Evolutionary conservation across 2,113 vertebrate species (phyloP).

Genomic region (human): GRCh38 chr5:54078001-54078500

Average conservation of each 20-base stretch:
- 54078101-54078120: slow-evolving; percentile 56
- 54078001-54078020: slow-evolving; percentile 58
- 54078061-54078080: slow-evolving; percentile 42
- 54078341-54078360: not conserved
- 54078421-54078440: not conserved
- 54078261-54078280: not conserved
- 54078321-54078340: not conserved
- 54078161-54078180: not conserved
- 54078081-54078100: slow-evolving; percentile 62
- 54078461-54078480: not conserved
- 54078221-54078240: not conserved
- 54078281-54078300: not conserved
- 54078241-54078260: not conserved
- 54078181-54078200: not conserved
- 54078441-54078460: not conserved
- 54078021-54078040: slow-evolving; percentile 65
- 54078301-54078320: not conserved
- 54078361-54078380: not conserved
- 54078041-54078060: slow-evolving; percentile 61
- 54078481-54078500: not conserved
- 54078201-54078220: not conserved
- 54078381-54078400: not conserved
- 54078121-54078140: slow-evolving; percentile 30
- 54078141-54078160: not conserved
- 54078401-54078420: not conserved